These are phyloP conservation scores for Neelides folsomi DNA, from an alignment of 2,888 invertebrate species.

Conservation along the genomic window DNA sequence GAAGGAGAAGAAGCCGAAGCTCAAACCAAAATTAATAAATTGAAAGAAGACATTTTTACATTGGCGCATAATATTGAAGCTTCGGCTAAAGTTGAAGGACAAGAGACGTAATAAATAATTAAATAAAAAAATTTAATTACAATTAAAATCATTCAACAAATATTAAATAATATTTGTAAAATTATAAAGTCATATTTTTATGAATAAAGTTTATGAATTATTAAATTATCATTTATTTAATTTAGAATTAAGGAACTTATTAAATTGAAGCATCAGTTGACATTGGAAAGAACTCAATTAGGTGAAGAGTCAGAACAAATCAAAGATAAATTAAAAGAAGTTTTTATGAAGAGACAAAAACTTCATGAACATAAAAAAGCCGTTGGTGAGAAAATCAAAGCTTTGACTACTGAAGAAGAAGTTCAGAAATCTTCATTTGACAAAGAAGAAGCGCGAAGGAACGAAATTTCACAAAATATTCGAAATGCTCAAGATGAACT, in stretches of 20 bases:
- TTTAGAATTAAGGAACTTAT: conserved; percentile 20
- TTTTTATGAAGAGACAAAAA: conserved; percentile 10
- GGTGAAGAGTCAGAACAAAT: conserved; percentile 16
- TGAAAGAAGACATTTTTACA: conserved; percentile 23
- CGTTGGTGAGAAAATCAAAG: conserved; percentile 16
- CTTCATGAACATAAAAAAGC: conserved; percentile 5
- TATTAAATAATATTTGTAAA: too few species aligned
- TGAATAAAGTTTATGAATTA: too few species aligned
- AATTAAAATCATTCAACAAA: too few species aligned
- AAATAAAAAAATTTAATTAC: too few species aligned
- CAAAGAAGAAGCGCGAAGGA: conserved; percentile 21
- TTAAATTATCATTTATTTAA: too few species aligned
- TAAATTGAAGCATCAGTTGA: conserved; percentile 20
- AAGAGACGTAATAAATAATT: conserved; percentile 20
- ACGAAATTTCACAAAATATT: conserved; percentile 13
- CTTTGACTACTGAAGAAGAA: conserved; percentile 19
- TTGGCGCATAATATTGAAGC: conserved; percentile 21
- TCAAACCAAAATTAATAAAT: conserved; percentile 14
- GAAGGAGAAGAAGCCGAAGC: conserved; percentile 20
- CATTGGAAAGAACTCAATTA: conserved; percentile 14
- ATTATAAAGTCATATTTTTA: too few species aligned
- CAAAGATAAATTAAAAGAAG: conserved; percentile 11
- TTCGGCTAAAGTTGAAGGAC: conserved; percentile 23
- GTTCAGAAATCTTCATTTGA: conserved; percentile 19
- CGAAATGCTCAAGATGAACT: conserved; percentile 3